These are phyloP conservation scores for Phyllotis vaccarum DNA, from an alignment of 2,797 vertebrate genomes.

Conservation along the genomic window DNA sequence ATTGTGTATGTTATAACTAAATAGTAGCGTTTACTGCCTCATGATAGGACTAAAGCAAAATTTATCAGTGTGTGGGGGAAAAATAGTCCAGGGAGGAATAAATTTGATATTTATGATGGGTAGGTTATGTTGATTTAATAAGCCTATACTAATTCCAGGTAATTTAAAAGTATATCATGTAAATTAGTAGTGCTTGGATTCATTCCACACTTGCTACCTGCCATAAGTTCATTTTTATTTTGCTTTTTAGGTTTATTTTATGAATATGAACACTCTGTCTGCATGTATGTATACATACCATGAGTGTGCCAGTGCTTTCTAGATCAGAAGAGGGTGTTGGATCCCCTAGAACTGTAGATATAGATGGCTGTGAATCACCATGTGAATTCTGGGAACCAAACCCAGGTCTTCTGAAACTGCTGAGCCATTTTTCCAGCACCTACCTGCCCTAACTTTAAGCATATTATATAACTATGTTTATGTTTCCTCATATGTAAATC, in stretches of 20 bases:
- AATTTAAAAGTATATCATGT: slow-evolving; percentile 24
- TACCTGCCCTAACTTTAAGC: neutral
- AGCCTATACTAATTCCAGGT: slow-evolving; percentile 16
- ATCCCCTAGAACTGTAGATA: neutral
- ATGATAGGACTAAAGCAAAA: neutral
- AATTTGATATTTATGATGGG: slow-evolving; percentile 29
- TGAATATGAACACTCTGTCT: neutral
- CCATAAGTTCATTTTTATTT: neutral
- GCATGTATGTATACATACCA: neutral
- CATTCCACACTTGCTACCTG: slow-evolving; percentile 5
- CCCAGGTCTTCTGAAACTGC: neutral
- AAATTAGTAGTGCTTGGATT: slow-evolving; percentile 14
- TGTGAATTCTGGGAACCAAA: neutral
- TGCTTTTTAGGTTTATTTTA: neutral
- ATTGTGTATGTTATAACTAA: slow-evolving; percentile 29
- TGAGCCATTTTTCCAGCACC: neutral
- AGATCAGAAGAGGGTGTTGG: neutral
- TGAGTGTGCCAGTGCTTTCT: neutral
- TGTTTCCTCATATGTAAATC: slow-evolving; percentile 58
- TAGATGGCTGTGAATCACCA: neutral
- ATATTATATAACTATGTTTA: slow-evolving; percentile 51
- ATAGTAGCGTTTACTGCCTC: neutral
- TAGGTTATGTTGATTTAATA: slow-evolving; percentile 30
- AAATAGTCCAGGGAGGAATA: slow-evolving; percentile 43
- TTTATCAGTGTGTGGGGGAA: slow-evolving; percentile 2